These are phyloP conservation scores for Eretmocerus hayati DNA, from an alignment of 2,888 invertebrate genomes.

Conservation along the genomic window DNA sequence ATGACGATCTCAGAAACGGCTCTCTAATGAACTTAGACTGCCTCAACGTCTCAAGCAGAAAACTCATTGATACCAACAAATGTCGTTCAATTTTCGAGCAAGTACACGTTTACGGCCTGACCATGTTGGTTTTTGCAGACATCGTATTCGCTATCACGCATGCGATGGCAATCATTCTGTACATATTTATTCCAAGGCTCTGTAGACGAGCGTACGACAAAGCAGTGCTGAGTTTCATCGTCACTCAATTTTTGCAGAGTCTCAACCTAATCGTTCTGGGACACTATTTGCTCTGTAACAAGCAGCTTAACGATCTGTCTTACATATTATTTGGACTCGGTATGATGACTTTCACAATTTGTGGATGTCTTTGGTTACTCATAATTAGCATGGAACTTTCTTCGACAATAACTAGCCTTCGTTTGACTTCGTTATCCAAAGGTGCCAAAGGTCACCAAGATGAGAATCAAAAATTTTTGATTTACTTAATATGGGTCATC, in stretches of 20 bases:
- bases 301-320: slow-evolving; percentile 11
- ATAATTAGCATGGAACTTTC: slow-evolving; percentile 38
- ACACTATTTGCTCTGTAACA: slow-evolving; percentile 29
- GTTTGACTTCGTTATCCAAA: slow-evolving; percentile 28
- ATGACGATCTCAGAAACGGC: slow-evolving; percentile 24
- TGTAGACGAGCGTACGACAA: slow-evolving; percentile 32
- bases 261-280: slow-evolving; percentile 28
- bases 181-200: slow-evolving; percentile 25
- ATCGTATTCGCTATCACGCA: slow-evolving; percentile 35
- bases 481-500: slow-evolving; percentile 27
- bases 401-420: slow-evolving; percentile 35
- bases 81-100: slow-evolving; percentile 30
- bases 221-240: slow-evolving; percentile 30
- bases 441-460: slow-evolving; percentile 24
- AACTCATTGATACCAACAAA: not conserved
- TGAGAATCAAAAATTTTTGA: slow-evolving; percentile 30
- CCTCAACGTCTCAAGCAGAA: slow-evolving; percentile 1
- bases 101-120: slow-evolving; percentile 34
- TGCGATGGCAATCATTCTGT: slow-evolving; percentile 28
- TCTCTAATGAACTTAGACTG: slow-evolving; percentile 21
- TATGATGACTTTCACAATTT: slow-evolving; percentile 32
- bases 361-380: slow-evolving; percentile 33
- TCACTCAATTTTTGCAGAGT: slow-evolving; percentile 29
- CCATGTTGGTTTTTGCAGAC: slow-evolving; percentile 33
- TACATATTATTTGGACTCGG: slow-evolving; percentile 28